Evolutionary conservation across 1,140 invertebrate species (phyloP).

Genomic region (Acyrthosiphon pisum): DNA sequence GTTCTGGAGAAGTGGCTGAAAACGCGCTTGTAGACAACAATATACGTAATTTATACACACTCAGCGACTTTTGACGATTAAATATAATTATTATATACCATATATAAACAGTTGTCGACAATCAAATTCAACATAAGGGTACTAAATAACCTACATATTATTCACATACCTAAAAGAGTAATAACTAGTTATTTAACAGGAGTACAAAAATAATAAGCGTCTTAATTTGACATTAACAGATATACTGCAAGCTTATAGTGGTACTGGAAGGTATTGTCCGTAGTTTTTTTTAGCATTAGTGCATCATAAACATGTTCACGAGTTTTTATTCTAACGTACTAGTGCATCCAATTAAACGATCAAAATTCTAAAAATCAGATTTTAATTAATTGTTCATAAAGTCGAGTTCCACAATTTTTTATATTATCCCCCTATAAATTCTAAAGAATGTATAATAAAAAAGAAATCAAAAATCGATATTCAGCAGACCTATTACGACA

Average conservation of each 20-base stretch:
- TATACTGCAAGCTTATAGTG: not conserved
- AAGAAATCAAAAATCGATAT: too few species aligned
- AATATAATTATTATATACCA: too few species aligned
- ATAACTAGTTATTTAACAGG: not conserved
- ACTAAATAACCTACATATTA: not conserved
- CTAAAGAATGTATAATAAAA: too few species aligned
- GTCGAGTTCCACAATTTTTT: too few species aligned
- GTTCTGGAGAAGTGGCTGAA: not conserved
- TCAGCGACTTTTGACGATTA: not conserved
- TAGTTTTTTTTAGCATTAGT: not conserved
- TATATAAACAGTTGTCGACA: not conserved
- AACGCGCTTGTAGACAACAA: not conserved
- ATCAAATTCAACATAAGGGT: not conserved
- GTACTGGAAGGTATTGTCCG: not conserved
- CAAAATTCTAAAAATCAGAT: too few species aligned
- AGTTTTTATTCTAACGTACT: not conserved
- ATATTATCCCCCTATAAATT: too few species aligned
- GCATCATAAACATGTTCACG: not conserved
- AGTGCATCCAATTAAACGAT: too few species aligned
- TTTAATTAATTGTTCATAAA: too few species aligned
- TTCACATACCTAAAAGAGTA: not conserved
- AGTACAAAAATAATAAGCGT: not conserved
- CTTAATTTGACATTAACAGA: not conserved
- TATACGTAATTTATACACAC: not conserved
- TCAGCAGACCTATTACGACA: not conserved